Conservation (phyloP, 2,797 vertebrate species). For the Phaenicophaeus curvirostris region DNA sequence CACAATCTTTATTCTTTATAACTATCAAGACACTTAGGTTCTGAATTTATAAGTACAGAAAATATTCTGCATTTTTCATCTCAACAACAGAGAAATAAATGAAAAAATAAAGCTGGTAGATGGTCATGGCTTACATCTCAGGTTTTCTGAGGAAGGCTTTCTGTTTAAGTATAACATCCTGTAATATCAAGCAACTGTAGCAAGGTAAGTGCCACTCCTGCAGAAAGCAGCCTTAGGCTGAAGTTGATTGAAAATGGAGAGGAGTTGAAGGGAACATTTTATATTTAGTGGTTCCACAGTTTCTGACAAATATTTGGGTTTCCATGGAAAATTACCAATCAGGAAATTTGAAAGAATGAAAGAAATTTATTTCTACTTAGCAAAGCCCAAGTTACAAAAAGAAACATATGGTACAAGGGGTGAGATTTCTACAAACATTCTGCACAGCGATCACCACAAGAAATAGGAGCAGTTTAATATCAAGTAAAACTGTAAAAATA, state of each 20-base stretch:
- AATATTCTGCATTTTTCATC: background rate
- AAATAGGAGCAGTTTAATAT: background rate
- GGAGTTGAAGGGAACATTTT: background rate
- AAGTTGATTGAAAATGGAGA: background rate
- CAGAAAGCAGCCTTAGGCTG: background rate
- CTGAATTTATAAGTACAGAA: background rate
- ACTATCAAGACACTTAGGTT: background rate
- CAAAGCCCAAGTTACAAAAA: background rate
- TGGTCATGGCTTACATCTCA: background rate
- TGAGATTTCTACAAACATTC: background rate
- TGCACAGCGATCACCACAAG: background rate
- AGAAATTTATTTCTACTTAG: background rate
- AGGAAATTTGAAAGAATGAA: background rate
- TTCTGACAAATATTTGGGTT: background rate
- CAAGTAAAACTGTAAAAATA: slow-evolving; percentile 16
- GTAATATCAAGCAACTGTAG: background rate
- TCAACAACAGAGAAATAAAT: background rate
- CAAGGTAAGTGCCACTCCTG: background rate
- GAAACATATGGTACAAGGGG: background rate
- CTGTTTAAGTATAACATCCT: background rate
- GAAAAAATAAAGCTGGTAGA: background rate
- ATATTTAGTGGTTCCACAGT: background rate
- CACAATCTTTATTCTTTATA: background rate
- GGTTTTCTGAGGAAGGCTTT: accelerated
- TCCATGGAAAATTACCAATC: background rate